phyloP scores from a whole-genome alignment of 30 jellyfish, hydroid and myxozoan genomes.

The Phacellophora camtschatica region DNA sequence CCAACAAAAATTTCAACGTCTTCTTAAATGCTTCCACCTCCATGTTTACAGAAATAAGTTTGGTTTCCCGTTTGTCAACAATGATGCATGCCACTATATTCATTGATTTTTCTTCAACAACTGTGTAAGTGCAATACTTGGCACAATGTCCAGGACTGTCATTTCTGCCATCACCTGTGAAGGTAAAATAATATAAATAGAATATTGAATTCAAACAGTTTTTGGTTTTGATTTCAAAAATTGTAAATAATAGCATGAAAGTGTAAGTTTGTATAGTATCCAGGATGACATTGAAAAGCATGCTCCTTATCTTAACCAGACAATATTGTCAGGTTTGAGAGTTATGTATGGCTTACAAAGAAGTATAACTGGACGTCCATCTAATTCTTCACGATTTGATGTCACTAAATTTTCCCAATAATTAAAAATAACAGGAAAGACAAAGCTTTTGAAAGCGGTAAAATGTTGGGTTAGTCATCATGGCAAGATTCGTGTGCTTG shows the following conservation, averaged over 20 bases:
- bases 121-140: slow-evolving; percentile 32
- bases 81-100: background rate
- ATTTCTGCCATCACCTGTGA: slow-evolving; percentile 27
- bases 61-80: background rate
- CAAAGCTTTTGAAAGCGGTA: background rate
- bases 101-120: background rate
- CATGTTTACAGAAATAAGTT: background rate
- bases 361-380: background rate
- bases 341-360: background rate
- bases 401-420: background rate
- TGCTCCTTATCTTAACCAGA: no score
- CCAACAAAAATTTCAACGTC: background rate
- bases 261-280: no score
- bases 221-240: no score
- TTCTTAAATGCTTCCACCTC: background rate
- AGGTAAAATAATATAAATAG: background rate
- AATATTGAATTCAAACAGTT: no score
- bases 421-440: background rate
- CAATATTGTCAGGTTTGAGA: no score
- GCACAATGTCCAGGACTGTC: slow-evolving; percentile 50
- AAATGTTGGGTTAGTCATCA: background rate
- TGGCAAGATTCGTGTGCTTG: background rate
- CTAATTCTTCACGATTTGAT: background rate
- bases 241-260: no score
- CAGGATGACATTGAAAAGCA: no score